phyloP scores from a whole-genome alignment of 2,113 vertebrate genomes.

The Cochlearius cochlearius region DNA sequence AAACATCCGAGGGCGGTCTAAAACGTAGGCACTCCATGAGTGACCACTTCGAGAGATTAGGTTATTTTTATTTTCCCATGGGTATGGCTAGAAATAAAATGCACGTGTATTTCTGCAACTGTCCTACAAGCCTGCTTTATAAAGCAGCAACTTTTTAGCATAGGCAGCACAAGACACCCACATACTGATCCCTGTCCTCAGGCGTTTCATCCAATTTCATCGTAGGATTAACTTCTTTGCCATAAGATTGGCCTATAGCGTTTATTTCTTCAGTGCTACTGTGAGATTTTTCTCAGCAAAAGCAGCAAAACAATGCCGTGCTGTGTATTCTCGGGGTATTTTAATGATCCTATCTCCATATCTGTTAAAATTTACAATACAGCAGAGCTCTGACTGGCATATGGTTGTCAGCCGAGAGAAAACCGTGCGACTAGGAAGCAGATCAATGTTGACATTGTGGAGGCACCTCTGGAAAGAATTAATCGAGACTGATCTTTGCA shows the following conservation, averaged over 20 bases:
- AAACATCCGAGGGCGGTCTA: background rate
- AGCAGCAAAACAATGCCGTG: constrained; percentile 31
- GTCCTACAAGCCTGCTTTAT: background rate
- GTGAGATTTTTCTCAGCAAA: background rate
- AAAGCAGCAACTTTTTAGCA: background rate
- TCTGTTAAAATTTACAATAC: constrained; percentile 56
- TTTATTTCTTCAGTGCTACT: background rate
- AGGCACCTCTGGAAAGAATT: constrained; percentile 59
- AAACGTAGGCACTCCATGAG: background rate
- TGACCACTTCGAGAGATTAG: background rate
- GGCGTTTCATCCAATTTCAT: constrained; percentile 38
- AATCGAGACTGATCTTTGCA: constrained; percentile 58
- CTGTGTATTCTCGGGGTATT: constrained; percentile 41
- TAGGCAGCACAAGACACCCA: background rate
- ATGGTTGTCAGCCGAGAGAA: constrained; percentile 55
- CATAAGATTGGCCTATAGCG: background rate
- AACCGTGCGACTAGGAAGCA: background rate
- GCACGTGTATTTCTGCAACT: background rate
- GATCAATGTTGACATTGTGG: constrained; percentile 64
- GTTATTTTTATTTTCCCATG: background rate
- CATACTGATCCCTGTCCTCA: background rate
- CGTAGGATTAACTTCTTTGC: constrained; percentile 33
- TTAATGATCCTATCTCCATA: constrained; percentile 64
- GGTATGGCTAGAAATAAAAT: background rate
- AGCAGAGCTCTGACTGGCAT: constrained; percentile 37